phyloP scores from a whole-genome alignment of 2,113 vertebrate genomes.

The Glaucomys volans region DNA sequence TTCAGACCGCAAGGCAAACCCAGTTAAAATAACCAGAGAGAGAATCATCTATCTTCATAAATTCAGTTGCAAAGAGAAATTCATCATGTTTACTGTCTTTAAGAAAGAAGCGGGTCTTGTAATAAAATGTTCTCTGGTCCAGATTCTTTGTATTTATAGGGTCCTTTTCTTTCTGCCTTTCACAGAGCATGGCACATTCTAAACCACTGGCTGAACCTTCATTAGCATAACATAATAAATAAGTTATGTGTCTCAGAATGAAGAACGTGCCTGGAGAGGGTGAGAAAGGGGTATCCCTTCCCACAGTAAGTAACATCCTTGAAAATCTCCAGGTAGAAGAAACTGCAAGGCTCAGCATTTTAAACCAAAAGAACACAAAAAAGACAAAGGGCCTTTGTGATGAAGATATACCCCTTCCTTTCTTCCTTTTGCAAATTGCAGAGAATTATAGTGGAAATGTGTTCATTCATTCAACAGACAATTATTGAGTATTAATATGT shows the following conservation, averaged over 20 bases:
- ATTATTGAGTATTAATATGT: background rate
- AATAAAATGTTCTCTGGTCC: conserved; percentile 80
- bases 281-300: background rate
- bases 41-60: conserved; percentile 82
- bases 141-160: conserved; percentile 78
- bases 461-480: background rate
- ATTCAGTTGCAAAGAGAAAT: conserved; percentile 80
- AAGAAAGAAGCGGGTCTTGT: conserved; percentile 71
- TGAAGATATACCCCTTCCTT: background rate
- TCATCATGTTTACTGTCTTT: conserved; percentile 83
- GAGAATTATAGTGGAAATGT: background rate
- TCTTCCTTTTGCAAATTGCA: background rate
- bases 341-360: conserved; percentile 57
- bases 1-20: conserved; percentile 67
- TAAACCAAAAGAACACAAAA: conserved; percentile 4
- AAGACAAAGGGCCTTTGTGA: conserved; percentile 59
- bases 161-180: conserved; percentile 70
- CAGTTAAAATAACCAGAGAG: conserved; percentile 76
- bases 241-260: conserved; percentile 66
- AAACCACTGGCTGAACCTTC: background rate
- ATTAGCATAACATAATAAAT: conserved; percentile 77
- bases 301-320: conserved; percentile 35
- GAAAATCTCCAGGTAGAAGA: conserved; percentile 40
- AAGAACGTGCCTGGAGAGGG: conserved; percentile 50
- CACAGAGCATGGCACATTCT: conserved; percentile 38